These are phyloP conservation scores for Andrena marginata DNA, from an alignment of 2,888 invertebrate species.

Conservation along the genomic window DNA sequence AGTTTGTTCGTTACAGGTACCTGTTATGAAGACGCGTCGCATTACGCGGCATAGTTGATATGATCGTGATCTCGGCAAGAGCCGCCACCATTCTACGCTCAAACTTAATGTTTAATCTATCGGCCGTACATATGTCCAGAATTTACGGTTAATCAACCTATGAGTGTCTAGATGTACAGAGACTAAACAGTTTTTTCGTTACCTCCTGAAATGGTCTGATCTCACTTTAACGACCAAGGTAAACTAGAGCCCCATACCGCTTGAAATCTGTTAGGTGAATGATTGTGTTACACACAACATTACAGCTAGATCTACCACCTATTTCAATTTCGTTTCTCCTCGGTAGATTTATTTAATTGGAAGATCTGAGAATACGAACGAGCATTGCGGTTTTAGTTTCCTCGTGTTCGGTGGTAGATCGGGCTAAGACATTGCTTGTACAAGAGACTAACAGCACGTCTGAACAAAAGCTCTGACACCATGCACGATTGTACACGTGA, in stretches of 20 bases:
- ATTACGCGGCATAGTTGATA: conserved; percentile 77
- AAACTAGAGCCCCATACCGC: conserved; percentile 70
- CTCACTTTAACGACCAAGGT: conserved; percentile 78
- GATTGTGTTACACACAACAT: conserved; percentile 66
- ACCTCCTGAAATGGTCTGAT: conserved; percentile 70
- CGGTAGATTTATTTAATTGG: neutral
- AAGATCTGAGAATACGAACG: neutral
- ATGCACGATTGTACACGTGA: conserved; percentile 77
- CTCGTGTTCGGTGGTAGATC: conserved; percentile 67
- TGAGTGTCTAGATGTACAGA: conserved; percentile 73
- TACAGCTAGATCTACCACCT: conserved; percentile 64
- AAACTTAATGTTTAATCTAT: conserved; percentile 76
- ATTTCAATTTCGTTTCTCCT: too few relatives aligned
- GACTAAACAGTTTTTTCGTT: conserved; percentile 70
- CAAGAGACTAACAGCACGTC: conserved; percentile 67
- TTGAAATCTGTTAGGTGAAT: conserved; percentile 72
- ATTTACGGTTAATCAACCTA: conserved; percentile 77
- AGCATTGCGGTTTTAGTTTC: neutral
- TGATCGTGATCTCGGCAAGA: conserved; percentile 73
- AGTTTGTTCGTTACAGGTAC: conserved; percentile 83
- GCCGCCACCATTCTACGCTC: conserved; percentile 76
- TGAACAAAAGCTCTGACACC: conserved; percentile 59
- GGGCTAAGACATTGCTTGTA: conserved; percentile 64
- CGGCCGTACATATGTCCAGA: conserved; percentile 77
- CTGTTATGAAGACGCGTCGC: conserved; percentile 83